Base-by-base conservation (phyloP, 1,140 invertebrate genomes). In the Drosophila ambigua region DNA sequence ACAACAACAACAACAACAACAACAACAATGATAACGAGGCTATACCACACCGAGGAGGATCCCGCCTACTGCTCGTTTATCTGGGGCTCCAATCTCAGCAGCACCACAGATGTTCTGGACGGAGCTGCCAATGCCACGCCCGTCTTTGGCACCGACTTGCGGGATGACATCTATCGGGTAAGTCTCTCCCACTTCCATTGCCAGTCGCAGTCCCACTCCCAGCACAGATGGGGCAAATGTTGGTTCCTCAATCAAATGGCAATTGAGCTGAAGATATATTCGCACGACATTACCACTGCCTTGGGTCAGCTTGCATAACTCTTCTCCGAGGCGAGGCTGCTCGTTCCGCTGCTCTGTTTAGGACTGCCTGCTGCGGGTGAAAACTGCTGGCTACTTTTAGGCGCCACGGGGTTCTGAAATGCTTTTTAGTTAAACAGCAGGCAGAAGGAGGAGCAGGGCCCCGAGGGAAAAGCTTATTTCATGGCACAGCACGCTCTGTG, bases 1-100 rank as follows among this genome's bases (percentile, higher is more conserved):
- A 48, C 26, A 24, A 49, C 44, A 24, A 48, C 41, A 28, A 31
- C 23, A 49, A 20, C 16, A 16, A 9, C 51, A n/a, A n/a, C 46
- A 24, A 52, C 44, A 78, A 82, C 68, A 69, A 91, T 91, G 90
- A 84, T 91, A 84, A 91, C 84, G 58, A 76, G 85, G 46, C 82
- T 91, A 31, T 91, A 91, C 44, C 76, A 87, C 52, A 90, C 90
- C 59, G 90, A 90, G 59, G 88, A 91, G 72, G 85, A 91, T 75
- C 90, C 90, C 53, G 78, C 72, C 64, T 85, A 91, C 55, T 91
- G 90, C 75, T 88, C 82, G 49, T 79, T 81, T 62, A 82, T 91
- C 53, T 91, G 90, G 84, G 90, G 90, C 44, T 58, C 75, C 5
- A 91, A 91, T 74, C 61, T 91, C 4, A 82, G 57, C 52, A 78